Base-by-base conservation (phyloP, 2,888 invertebrate species). In the Melikaiella ostensackeni region DNA sequence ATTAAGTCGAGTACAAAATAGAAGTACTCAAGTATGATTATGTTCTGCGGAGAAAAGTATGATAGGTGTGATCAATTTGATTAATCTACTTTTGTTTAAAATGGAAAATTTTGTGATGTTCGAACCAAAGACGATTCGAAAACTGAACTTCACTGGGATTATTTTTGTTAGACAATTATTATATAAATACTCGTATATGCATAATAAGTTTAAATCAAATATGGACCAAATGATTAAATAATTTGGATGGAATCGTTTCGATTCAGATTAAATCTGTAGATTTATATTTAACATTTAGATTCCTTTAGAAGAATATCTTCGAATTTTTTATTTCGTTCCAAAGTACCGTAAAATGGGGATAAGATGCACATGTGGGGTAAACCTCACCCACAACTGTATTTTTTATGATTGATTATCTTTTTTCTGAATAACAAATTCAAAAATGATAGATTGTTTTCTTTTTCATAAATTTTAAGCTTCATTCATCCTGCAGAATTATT, bases 1-100 rank as follows among this genome's bases (percentile, higher is more conserved):
- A 59, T 59, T 27, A 13, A 59, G 21, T 55, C 9, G 59, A 16
- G 59, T 59, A 27, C 59, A 59, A 59, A 59, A 24, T 59, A 59
- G 7, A 59, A 11, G 59, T 59, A 59, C 59, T 59, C 13, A 55
- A 55, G 8, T 59, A 21, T 27, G 27, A 59, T 59, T 27, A 27
- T 24, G 6, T 59, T 59, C 13, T 27, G 27, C 5, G 16, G 9
- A 27, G 6, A 59, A 27, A 59, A 27, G 11, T 59, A 27, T 59
- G 5, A 16, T 6, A 13, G 21, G 24, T 59, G 57, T 11, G 6
- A 27, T 27, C 16, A 59, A 21, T 21, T 21, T 6, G 13, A 4
- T 38, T 38, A 38, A 38, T 55, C n/a, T 9, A n/a, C 8, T 50
- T 1, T 21, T 21, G 3, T 55, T 55, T 11, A 9, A 2, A 59